Base-by-base conservation (phyloP, 1,140 invertebrate species). In the Teleogryllus occipitalis region DNA sequence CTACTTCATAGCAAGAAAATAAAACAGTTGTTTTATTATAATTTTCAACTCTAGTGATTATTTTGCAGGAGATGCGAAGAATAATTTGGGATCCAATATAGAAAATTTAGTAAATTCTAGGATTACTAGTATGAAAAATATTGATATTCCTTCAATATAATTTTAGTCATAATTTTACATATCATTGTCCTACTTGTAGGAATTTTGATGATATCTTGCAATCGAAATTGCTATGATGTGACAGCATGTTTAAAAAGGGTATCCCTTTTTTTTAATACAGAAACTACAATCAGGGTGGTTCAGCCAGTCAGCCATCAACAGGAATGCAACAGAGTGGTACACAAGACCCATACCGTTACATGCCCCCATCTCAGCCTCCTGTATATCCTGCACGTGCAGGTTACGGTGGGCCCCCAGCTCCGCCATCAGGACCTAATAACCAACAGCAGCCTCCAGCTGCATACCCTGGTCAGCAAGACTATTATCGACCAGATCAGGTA, bases 381-480 rank as follows among this genome's bases (percentile, higher is more conserved):
- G 77, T 81, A 15, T 83, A 83, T 48, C 82, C 82, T 77, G 81
- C 83, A 76, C 78, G 82, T 22, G 80, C 83, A 22, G 81, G 80
- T 39, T 80, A 76, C 47, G 81, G 78, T 15, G 81, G 48, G 46
- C 75, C 82, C 77, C 76, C 81, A 80, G 76, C 54, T 10, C 80
- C 80, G 22, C 76, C 80, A 15, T 8, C 65, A 15, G 77, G 48
- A 12, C 75, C 74, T 14, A 78, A 39, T 8, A 74, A 22, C 15
- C 76, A 47, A 15, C 81, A 54, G 15, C 78, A 72, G 15, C 81
- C 81, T 39, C 75, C 81, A 14, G 77, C 72, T 47, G 73, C 48
- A 47, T 87, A 86, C 85, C 88, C 89, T 82, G 86, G 88, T 76
- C 90, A 91, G 83, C 90, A 89, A 84, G 91, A 92, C 82, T 92